phyloP scores from a whole-genome alignment of 2,888 invertebrate species.

The Esperia sulphurella region DNA sequence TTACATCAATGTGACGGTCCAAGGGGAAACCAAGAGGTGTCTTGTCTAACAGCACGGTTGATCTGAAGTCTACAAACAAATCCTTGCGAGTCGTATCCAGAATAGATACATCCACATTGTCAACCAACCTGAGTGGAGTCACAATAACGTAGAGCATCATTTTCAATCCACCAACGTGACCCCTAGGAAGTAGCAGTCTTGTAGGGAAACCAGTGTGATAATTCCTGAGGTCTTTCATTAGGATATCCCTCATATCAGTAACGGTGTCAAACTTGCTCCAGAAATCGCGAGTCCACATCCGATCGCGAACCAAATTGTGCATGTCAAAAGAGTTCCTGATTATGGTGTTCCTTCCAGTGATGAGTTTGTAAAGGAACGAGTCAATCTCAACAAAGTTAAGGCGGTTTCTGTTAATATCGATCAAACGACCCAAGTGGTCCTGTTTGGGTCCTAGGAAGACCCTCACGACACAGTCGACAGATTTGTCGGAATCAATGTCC shows the following conservation, averaged over 20 bases:
- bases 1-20: constrained; percentile 81
- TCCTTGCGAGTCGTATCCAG: constrained; percentile 69
- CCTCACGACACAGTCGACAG: constrained; percentile 80
- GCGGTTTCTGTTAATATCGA: constrained; percentile 79
- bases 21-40: constrained; percentile 86
- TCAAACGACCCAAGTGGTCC: constrained; percentile 75
- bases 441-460: constrained; percentile 85
- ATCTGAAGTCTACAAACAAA: constrained; percentile 53
- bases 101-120: constrained; percentile 50
- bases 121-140: constrained; percentile 70
- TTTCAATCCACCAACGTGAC: constrained; percentile 82
- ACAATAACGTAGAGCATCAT: constrained; percentile 82
- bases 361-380: constrained; percentile 80
- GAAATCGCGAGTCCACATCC: constrained; percentile 81
- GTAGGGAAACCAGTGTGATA: constrained; percentile 84
- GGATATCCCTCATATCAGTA: constrained; percentile 51
- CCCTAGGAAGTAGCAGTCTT: constrained; percentile 85
- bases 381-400: constrained; percentile 83
- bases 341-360: constrained; percentile 83
- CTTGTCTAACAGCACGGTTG: constrained; percentile 76
- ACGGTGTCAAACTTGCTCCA: constrained; percentile 81
- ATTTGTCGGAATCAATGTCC: constrained; percentile 77
- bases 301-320: constrained; percentile 82
- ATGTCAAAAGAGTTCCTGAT: constrained; percentile 82
- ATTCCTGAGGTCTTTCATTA: constrained; percentile 55